Percentiles rank a stretch among this genome's conserved stretches.
phyloP scores from a whole-genome alignment of 2,888 invertebrate genomes.

The Galeruca laticollis region DNA sequence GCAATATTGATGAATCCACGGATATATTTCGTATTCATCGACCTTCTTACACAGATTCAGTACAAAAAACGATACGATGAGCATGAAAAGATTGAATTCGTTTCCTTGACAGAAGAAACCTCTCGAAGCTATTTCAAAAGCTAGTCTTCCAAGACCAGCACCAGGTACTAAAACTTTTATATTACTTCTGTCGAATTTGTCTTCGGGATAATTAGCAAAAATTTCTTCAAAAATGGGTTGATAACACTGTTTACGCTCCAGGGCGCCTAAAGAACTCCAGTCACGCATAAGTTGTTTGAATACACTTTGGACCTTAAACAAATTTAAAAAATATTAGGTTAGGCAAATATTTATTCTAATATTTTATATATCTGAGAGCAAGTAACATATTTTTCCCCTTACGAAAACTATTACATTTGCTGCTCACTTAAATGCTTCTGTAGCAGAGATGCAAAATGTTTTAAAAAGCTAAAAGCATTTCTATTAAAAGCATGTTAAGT shows the following conservation, averaged over 20 bases:
- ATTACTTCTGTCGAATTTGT: constrained; percentile 69
- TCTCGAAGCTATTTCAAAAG: constrained; percentile 90
- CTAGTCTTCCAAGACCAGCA: constrained; percentile 93
- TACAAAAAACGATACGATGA: constrained; percentile 96
- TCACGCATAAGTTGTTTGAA: constrained; percentile 97
- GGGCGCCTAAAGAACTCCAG: constrained; percentile 89
- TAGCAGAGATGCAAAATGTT: too few species aligned
- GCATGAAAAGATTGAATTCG: constrained; percentile 97
- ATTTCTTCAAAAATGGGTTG: constrained; percentile 90
- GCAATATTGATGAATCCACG: constrained; percentile 95
- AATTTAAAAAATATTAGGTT: not conserved
- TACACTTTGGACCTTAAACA: constrained; percentile 81
- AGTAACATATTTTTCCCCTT: too few species aligned
- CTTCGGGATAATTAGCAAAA: constrained; percentile 76
- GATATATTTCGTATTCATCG: constrained; percentile 86
- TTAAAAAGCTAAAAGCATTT: too few species aligned
- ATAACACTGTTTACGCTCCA: constrained; percentile 89
- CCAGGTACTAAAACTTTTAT: constrained; percentile 92
- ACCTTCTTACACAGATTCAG: constrained; percentile 84
- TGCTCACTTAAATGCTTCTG: too few species aligned
- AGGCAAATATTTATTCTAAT: too few species aligned
- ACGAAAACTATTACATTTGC: too few species aligned
- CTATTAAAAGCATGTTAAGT: too few species aligned
- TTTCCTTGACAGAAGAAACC: constrained; percentile 97
- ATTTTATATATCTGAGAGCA: too few species aligned